phyloP scores from a whole-genome alignment of 2,888 invertebrate species.

The Anthophora plumipes region DNA sequence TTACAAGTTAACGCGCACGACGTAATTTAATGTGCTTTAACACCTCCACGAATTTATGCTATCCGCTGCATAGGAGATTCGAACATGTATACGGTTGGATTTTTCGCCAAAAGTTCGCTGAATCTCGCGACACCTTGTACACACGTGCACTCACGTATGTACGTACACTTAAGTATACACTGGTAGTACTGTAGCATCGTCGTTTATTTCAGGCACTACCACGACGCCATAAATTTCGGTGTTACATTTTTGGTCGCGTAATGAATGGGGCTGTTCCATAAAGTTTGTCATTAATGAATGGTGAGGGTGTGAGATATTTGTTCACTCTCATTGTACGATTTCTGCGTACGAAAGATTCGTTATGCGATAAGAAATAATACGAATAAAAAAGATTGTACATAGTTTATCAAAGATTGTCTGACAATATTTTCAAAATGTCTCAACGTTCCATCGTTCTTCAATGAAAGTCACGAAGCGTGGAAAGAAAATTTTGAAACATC shows the following conservation, averaged over 20 bases:
- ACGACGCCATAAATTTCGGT: constrained; percentile 13
- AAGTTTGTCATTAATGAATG: constrained; percentile 23
- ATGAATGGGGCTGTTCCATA: constrained; percentile 27
- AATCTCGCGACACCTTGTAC: background rate
- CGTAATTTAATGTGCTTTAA: constrained; percentile 59
- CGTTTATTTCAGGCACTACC: constrained; percentile 16
- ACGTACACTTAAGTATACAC: background rate
- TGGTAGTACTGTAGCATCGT: constrained; percentile 1
- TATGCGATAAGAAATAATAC: background rate
- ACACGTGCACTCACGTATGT: background rate
- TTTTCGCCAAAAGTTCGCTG: constrained; percentile 7
- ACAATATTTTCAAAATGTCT: too few relatives aligned
- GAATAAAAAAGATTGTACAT: too few relatives aligned
- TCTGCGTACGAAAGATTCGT: background rate
- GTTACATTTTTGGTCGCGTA: constrained; percentile 14
- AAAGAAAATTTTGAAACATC: background rate
- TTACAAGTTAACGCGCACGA: constrained; percentile 50
- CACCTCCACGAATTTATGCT: constrained; percentile 45
- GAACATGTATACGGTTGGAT: background rate
- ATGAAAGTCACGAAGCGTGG: too few relatives aligned
- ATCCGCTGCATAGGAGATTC: background rate
- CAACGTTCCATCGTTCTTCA: too few relatives aligned
- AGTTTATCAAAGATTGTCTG: too few relatives aligned
- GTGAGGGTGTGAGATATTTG: background rate
- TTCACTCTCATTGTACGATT: background rate